phyloP scores from a whole-genome alignment of 1,140 invertebrate genomes.

The Zaprionus camerounensis region DNA sequence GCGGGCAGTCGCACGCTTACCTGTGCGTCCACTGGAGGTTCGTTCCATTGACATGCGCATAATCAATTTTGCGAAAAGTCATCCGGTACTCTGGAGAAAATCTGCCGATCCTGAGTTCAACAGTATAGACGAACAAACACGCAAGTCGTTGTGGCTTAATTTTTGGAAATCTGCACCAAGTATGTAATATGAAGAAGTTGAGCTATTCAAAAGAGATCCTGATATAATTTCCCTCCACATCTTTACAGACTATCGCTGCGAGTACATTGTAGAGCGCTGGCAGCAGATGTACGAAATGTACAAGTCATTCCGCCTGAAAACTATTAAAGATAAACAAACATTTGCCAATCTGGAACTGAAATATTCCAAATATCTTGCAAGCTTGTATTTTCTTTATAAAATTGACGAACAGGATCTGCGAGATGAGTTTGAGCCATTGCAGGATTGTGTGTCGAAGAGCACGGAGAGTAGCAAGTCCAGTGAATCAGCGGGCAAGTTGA shows the following conservation, averaged over 20 bases:
- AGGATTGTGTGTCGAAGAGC: slow-evolving; percentile 51
- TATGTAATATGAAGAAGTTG: slow-evolving; percentile 22
- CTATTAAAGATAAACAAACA: slow-evolving; percentile 65
- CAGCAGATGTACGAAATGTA: slow-evolving; percentile 83
- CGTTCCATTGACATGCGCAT: slow-evolving; percentile 70
- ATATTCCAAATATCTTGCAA: slow-evolving; percentile 79
- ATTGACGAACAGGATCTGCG: slow-evolving; percentile 77
- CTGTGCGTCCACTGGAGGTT: slow-evolving; percentile 62
- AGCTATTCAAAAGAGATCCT: not conserved
- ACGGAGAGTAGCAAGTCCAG: not conserved
- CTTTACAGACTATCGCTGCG: slow-evolving; percentile 63
- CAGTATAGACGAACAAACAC: slow-evolving; percentile 75
- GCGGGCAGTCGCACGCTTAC: slow-evolving; percentile 22
- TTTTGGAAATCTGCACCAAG: slow-evolving; percentile 69
- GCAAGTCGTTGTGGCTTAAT: slow-evolving; percentile 72
- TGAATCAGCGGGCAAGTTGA: slow-evolving; percentile 48
- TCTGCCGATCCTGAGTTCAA: slow-evolving; percentile 71
- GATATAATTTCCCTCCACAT: not conserved
- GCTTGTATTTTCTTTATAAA: slow-evolving; percentile 76
- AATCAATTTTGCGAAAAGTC: slow-evolving; percentile 81
- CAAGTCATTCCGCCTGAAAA: slow-evolving; percentile 78
- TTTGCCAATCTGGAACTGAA: slow-evolving; percentile 75
- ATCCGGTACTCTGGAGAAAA: slow-evolving; percentile 79
- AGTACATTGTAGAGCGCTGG: slow-evolving; percentile 77
- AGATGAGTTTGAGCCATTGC: slow-evolving; percentile 71